Percentiles rank a stretch among this genome's conserved stretches.
Evolutionary conservation across 92 coral and sea anemone species (phyloP).

Genomic region (Zoanthus sociatus): DNA sequence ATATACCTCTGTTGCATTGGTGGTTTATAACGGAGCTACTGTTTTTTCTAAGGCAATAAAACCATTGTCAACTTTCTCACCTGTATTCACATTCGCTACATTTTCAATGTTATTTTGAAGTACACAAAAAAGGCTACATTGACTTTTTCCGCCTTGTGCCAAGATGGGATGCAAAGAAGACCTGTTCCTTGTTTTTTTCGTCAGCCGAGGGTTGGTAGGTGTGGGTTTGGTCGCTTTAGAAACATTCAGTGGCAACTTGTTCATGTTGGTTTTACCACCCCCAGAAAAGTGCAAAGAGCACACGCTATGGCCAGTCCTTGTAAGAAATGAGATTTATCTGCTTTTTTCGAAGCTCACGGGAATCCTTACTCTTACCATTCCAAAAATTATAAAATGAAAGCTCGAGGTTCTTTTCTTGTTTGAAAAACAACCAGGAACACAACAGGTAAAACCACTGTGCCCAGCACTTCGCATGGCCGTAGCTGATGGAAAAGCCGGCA

Average conservation of each 20-base stretch:
- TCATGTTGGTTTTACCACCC: slow-evolving; percentile 42
- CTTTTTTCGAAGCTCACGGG: slow-evolving; percentile 47
- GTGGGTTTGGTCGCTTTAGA: slow-evolving; percentile 37
- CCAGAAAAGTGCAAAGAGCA: slow-evolving; percentile 52
- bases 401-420: slow-evolving; percentile 48
- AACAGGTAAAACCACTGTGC: slow-evolving; percentile 47
- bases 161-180: slow-evolving; percentile 20
- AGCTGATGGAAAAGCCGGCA: not conserved
- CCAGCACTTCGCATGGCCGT: slow-evolving; percentile 34
- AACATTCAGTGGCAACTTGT: slow-evolving; percentile 44
- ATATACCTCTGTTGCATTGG: no score
- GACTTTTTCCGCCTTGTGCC: not conserved
- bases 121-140: slow-evolving; percentile 7
- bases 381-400: slow-evolving; percentile 48
- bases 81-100: not conserved
- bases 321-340: slow-evolving; percentile 45
- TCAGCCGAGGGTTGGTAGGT: slow-evolving; percentile 30
- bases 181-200: slow-evolving; percentile 39
- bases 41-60: not conserved
- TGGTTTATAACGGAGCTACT: not conserved
- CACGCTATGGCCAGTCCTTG: slow-evolving; percentile 43
- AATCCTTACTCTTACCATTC: slow-evolving; percentile 35
- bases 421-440: slow-evolving; percentile 50
- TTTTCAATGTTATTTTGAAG: not conserved
- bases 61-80: not conserved